Evolutionary conservation across 2,797 vertebrate genomes (phyloP), one percentile per base, ranked within the genome.

Genomic region (Sitta carolinensis): DNA sequence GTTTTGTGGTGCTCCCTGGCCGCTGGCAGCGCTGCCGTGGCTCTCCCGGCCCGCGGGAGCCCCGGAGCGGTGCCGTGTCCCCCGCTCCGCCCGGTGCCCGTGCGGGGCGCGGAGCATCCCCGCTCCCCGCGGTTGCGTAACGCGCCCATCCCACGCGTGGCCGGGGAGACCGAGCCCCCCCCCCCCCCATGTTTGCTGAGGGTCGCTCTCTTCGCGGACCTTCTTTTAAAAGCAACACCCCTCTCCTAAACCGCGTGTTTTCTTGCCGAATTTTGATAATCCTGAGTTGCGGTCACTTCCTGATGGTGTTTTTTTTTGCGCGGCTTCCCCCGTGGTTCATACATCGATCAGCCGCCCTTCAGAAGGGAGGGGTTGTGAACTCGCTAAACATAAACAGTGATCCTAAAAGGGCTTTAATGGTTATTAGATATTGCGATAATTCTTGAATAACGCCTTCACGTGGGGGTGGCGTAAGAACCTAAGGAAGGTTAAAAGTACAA

Each of bases 401-500:
- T 57, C 58, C 20, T 1, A 77, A 69, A 61, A 26, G 18, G 45
- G 54, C 72, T 74, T 57, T 69, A 38, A 9, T 66, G 25, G 2
- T 32, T 72, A 7, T 58, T 84, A 61, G 54, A 7, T 87, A 12
- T 7, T 10, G 72, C 10, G 84, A 2, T 72, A 29, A 10, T 30
- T 3, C 47, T 66, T 21, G 58, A 34, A 34, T 22, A 55, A 58
- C 0, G 72, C 4, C 32, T 69, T 92, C 34, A 5, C 4, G 3
- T 25, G 73, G 62, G 73, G 51, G 13, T 73, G 83, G 79, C 47
- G 77, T 40, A 88, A 81, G 94, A 64, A 91, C 30, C 51, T 17
- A 29, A 51, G 72, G 87, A 89, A 91, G 86, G 94, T 93, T 88
- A 74, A 88, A 93, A 89, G 80, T 94, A 69, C 80, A 79, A 12